Evolutionary conservation across 2,113 vertebrate species (phyloP).

Genomic region (Halcyon malimbica): DNA sequence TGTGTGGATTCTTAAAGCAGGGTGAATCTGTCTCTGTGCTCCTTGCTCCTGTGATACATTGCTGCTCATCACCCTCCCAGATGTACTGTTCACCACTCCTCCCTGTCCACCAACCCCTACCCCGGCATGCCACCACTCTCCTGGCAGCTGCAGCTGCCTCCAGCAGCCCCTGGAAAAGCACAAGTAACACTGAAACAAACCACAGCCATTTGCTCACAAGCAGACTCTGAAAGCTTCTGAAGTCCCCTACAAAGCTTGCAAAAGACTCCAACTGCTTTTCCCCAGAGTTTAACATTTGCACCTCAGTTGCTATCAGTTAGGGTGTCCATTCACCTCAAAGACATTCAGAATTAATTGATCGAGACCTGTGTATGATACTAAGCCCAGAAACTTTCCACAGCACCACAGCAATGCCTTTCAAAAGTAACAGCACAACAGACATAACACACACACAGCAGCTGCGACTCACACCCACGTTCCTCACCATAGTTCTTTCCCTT

Average conservation of each 20-base stretch:
- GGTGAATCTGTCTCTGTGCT: accelerated
- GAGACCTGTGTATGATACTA: not conserved
- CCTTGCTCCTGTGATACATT: not conserved
- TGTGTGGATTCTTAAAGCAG: not conserved
- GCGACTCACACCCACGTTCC: accelerated
- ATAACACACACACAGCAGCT: not conserved
- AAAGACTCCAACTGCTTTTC: not conserved
- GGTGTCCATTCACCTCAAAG: accelerated
- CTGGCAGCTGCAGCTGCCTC: not conserved
- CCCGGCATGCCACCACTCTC: not conserved
- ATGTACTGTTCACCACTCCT: accelerated
- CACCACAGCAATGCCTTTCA: not conserved
- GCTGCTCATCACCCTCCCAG: not conserved
- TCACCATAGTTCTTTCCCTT: not conserved
- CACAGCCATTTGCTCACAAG: not conserved
- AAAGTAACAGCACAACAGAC: not conserved
- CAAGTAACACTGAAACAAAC: not conserved
- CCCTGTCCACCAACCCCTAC: accelerated
- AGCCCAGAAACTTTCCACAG: not conserved
- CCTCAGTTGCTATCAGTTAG: not conserved
- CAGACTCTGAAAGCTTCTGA: not conserved
- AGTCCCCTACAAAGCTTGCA: not conserved
- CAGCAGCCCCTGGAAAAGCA: not conserved
- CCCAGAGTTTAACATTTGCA: not conserved
- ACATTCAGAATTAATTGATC: not conserved